A percentile compares a stretch with the other conserved stretches of the same genome.
phyloP scores from a whole-genome alignment of 2,113 vertebrate genomes.

The Amphilophus citrinellus region DNA sequence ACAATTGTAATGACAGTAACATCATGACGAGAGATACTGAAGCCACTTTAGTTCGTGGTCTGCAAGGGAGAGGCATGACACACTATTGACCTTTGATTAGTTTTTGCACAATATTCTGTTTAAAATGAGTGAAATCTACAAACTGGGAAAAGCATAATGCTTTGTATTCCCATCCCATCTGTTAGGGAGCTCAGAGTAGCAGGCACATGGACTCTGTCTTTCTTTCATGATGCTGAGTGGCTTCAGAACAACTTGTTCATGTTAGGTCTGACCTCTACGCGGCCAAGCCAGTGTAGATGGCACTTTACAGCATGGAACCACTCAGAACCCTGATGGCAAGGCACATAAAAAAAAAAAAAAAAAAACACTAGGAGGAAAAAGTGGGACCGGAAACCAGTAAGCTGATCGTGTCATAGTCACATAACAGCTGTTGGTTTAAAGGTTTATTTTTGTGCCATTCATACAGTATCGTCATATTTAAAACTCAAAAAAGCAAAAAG shows the following conservation, averaged over 20 bases:
- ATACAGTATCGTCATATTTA: neutral
- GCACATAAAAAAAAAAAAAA: slow-evolving; percentile 2
- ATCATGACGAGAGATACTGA: slow-evolving; percentile 3
- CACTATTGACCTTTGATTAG: slow-evolving; percentile 31
- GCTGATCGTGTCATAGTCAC: neutral
- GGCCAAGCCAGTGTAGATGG: slow-evolving; percentile 40
- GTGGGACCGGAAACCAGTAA: neutral
- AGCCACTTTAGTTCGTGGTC: neutral
- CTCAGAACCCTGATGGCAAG: slow-evolving; percentile 18
- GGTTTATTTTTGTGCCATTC: neutral
- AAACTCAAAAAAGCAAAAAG: neutral
- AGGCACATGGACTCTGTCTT: slow-evolving; percentile 38
- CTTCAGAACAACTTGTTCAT: slow-evolving; percentile 40
- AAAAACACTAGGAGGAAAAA: neutral
- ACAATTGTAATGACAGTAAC: slow-evolving; percentile 28
- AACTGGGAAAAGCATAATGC: slow-evolving; percentile 39
- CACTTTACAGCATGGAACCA: slow-evolving; percentile 37
- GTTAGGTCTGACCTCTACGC: slow-evolving; percentile 56
- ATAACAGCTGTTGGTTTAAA: neutral
- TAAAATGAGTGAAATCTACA: slow-evolving; percentile 51
- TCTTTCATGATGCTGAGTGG: slow-evolving; percentile 45
- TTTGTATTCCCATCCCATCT: slow-evolving; percentile 59
- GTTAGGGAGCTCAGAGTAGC: slow-evolving; percentile 36
- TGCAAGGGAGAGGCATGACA: slow-evolving; percentile 27
- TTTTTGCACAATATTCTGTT: slow-evolving; percentile 23